Evolutionary conservation across 2,797 vertebrate genomes (phyloP).

Genomic region (Sphaeramia orbicularis): DNA sequence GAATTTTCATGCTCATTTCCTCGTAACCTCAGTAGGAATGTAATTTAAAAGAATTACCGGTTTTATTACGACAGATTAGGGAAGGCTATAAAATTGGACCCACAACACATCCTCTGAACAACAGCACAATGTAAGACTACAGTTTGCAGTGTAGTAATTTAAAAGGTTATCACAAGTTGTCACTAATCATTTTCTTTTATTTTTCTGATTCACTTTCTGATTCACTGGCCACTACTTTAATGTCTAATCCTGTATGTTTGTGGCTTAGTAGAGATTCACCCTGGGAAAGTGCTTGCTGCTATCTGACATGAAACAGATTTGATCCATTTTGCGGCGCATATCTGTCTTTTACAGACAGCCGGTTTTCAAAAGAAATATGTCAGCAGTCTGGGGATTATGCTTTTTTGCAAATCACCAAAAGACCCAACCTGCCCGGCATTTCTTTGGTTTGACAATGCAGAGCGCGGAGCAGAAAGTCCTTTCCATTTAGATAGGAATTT

Average conservation of each 20-base stretch:
- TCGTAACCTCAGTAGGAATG: constrained; percentile 31
- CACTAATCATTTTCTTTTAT: constrained; percentile 46
- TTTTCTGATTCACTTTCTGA: constrained; percentile 34
- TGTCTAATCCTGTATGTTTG: constrained; percentile 67
- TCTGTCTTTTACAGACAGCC: constrained; percentile 72
- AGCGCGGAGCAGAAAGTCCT: constrained; percentile 33
- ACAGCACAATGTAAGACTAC: not conserved
- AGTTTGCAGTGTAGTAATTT: constrained; percentile 7
- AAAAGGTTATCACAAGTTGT: constrained; percentile 58
- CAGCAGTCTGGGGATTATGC: constrained; percentile 76
- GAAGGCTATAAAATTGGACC: not conserved
- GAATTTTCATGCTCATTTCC: constrained; percentile 31
- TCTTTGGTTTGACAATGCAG: constrained; percentile 52
- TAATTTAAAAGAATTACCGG: constrained; percentile 33
- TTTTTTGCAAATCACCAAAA: constrained; percentile 69
- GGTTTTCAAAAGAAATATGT: constrained; percentile 74
- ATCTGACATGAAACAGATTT: constrained; percentile 77
- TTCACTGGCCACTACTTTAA: constrained; percentile 40
- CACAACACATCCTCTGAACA: constrained; percentile 1
- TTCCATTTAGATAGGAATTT: constrained; percentile 56
- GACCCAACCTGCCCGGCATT: constrained; percentile 65
- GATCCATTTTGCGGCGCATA: constrained; percentile 71
- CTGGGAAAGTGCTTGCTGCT: constrained; percentile 50
- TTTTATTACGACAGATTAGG: constrained; percentile 41
- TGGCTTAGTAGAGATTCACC: constrained; percentile 68